Conservation (phyloP, 2,797 vertebrate genomes). For the Pipistrellus kuhlii region DNA sequence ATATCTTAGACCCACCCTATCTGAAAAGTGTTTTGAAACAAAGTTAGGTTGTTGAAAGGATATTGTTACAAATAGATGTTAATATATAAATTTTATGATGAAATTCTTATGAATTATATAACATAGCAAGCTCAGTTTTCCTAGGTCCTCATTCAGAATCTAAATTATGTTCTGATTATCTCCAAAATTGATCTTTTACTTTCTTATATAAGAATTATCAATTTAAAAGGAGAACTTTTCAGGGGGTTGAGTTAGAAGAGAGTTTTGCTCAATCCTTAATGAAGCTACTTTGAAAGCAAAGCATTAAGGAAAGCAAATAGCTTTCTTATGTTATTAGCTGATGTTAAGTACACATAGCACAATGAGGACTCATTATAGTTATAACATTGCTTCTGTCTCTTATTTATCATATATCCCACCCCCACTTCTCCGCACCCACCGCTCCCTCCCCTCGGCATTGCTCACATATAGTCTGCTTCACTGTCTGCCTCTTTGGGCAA, state of each 20-base stretch:
- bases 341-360: not conserved
- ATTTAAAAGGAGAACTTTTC: conserved; percentile 48
- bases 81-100: conserved; percentile 10
- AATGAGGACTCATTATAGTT: not conserved
- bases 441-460: not conserved
- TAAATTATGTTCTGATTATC: not conserved
- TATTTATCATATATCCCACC: not conserved
- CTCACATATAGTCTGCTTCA: not conserved
- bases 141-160: not conserved
- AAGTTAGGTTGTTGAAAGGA: not conserved
- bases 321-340: not conserved
- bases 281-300: not conserved
- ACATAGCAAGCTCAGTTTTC: not conserved
- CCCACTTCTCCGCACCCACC: no score
- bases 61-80: not conserved
- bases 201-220: conserved; percentile 28
- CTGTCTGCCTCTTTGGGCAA: not conserved
- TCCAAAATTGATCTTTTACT: not conserved
- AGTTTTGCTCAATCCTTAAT: conserved; percentile 37
- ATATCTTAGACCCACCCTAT: not conserved
- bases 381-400: not conserved
- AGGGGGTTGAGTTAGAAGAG: conserved; percentile 23
- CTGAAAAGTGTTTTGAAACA: conserved; percentile 32
- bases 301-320: not conserved
- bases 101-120: conserved; percentile 23